Conservation (phyloP, 2,888 invertebrate genomes). For the Crocallis elinguaria region DNA sequence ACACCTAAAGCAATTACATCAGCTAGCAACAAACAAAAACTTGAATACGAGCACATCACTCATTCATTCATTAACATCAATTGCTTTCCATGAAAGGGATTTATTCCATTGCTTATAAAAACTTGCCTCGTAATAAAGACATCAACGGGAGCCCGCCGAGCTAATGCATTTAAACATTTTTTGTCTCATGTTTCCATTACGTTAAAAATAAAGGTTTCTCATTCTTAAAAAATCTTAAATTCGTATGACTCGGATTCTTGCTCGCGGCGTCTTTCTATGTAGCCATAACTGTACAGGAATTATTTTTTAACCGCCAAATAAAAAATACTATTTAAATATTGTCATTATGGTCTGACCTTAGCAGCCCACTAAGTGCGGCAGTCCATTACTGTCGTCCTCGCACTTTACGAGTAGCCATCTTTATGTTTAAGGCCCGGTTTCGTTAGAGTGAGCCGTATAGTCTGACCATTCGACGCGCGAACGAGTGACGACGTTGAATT, state of each 20-base stretch:
- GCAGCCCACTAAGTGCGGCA: slow-evolving; percentile 53
- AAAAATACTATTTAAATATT: slow-evolving; percentile 49
- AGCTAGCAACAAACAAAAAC: slow-evolving; percentile 32
- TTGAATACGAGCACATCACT: slow-evolving; percentile 29
- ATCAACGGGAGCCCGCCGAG: slow-evolving; percentile 45
- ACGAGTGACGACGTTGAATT: slow-evolving; percentile 8
- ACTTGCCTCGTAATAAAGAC: slow-evolving; percentile 47
- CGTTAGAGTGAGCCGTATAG: background rate
- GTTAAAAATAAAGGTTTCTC: slow-evolving; percentile 18
- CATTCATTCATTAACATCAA: slow-evolving; percentile 41
- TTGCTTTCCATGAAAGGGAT: slow-evolving; percentile 41
- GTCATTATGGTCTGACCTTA: slow-evolving; percentile 53
- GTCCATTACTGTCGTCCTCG: slow-evolving; percentile 68
- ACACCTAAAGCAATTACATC: slow-evolving; percentile 18
- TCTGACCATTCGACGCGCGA: background rate
- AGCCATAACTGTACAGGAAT: slow-evolving; percentile 12
- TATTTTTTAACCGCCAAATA: slow-evolving; percentile 37
- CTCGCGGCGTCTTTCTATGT: slow-evolving; percentile 18
- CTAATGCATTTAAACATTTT: slow-evolving; percentile 41
- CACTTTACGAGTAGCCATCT: slow-evolving; percentile 52
- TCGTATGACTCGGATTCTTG: background rate
- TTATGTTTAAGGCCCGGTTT: slow-evolving; percentile 25
- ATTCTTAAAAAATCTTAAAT: slow-evolving; percentile 9
- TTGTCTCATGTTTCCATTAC: slow-evolving; percentile 29
- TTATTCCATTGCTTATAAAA: slow-evolving; percentile 38